Base-by-base conservation (phyloP, 2,888 invertebrate species). In the Drosophila tanythrix region DNA sequence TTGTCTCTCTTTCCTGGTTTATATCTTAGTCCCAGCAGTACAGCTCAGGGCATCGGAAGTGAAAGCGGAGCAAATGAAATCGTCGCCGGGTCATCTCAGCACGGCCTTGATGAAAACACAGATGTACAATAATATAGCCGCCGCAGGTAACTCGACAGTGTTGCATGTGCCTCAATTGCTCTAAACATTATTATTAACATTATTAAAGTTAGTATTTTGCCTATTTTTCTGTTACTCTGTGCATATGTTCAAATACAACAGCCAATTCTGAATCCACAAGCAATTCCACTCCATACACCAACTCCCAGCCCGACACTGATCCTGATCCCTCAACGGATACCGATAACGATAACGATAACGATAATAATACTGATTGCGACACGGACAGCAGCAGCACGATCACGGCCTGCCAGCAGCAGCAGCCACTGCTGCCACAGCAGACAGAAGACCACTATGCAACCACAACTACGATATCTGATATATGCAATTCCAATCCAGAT, bases 191-290 rank as follows among this genome's bases (percentile, higher is more conserved):
- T 56, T 69, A 70, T 83, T 78, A 76, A 79, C 81, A 82, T 74
- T 85, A 36, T 82, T 89, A 86, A 88, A 76, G 50, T 80, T 81
- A 90, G 90, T 91, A 80, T 90, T 91, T 83, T 91, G 88, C 74
- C 81, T 90, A 73, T 90, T 88, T 88, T 91, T 91, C 70, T 91
- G 91, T 88, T 88, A 88, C 76, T 91, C 87, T 77, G 86, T 91
- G 82, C 88, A 88, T 76, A 81, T 91, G 78, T 88, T 90, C 70
- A 87, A 84, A 87, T 70, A 82, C 80, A 83, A 80, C 65, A 89
- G 90, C 62, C 68, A 65, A 36, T 80, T 74, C 53, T 83, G 81
- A 82, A 13, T 21, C 52, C 36, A 18, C 33, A 27, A 35, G 29
- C 60, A 33, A 29, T 48, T 40, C 66, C 70, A 38, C 21, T 57